Percentiles rank a stretch among this genome's conserved stretches.
These are phyloP conservation scores for Cheilosia vernalis DNA, from an alignment of 2,888 invertebrate species.

Conservation along the genomic window DNA sequence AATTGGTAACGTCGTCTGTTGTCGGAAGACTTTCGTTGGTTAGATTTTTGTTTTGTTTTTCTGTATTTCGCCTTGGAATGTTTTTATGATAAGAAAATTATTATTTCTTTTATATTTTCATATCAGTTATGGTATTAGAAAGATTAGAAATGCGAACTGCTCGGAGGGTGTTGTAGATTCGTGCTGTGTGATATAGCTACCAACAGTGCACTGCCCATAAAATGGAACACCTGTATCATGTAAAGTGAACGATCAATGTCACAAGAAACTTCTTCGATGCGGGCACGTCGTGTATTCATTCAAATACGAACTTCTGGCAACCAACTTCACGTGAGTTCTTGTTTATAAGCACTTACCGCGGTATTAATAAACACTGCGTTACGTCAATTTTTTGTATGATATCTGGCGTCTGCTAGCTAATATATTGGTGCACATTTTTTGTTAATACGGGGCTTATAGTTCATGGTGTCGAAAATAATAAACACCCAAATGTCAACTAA, in stretches of 20 bases:
- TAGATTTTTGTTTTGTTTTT: not conserved
- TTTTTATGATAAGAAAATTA: slow-evolving; percentile 31
- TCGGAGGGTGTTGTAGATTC: slow-evolving; percentile 22
- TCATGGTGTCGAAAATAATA: too few relatives aligned
- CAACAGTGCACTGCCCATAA: not conserved
- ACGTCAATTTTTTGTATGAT: too few relatives aligned
- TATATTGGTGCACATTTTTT: too few relatives aligned
- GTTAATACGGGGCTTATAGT: too few relatives aligned
- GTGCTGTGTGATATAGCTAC: slow-evolving; percentile 11
- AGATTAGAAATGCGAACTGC: slow-evolving; percentile 42
- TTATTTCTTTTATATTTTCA: slow-evolving; percentile 39
- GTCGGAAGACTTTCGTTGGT: slow-evolving; percentile 1
- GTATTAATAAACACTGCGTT: too few relatives aligned
- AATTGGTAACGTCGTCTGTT: slow-evolving; percentile 13
- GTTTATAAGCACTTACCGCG: too few relatives aligned
- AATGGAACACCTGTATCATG: not conserved
- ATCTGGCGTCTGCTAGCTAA: too few relatives aligned
- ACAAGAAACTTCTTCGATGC: too few relatives aligned
- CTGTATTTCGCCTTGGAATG: slow-evolving; percentile 22
- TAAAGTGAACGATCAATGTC: not conserved
- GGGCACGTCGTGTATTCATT: too few relatives aligned
- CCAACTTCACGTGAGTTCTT: too few relatives aligned
- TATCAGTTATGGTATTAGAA: slow-evolving; percentile 32
- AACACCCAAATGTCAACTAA: too few relatives aligned
- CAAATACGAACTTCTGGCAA: too few relatives aligned